Percentiles rank a stretch among this genome's conserved stretches.
phyloP scores from a whole-genome alignment of 2,797 vertebrate species.

The Rhinatrema bivittatum region DNA sequence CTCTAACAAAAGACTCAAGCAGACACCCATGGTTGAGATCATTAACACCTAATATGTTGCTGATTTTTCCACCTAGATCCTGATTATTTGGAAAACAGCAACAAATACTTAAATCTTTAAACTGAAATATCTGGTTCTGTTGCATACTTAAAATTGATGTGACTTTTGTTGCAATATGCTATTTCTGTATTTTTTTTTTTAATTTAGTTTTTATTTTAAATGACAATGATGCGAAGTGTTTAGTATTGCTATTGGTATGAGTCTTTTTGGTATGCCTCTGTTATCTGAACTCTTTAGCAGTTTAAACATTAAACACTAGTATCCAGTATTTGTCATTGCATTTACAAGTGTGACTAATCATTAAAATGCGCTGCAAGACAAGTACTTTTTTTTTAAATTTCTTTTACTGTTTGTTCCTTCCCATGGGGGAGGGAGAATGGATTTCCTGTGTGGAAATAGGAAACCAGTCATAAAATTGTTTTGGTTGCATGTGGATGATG shows the following conservation, averaged over 20 bases:
- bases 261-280: no score
- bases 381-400: not conserved
- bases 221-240: not conserved
- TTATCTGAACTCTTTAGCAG: no score
- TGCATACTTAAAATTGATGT: conserved; percentile 19
- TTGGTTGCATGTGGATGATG: no score
- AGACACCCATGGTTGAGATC: conserved; percentile 58
- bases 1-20: conserved; percentile 56
- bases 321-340: no score
- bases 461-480: no score
- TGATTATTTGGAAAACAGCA: conserved; percentile 50
- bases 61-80: conserved; percentile 44
- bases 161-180: conserved; percentile 11
- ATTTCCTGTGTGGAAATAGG: no score
- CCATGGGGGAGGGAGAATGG: no score
- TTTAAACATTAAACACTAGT: no score
- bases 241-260: not conserved
- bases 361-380: conserved; percentile 17
- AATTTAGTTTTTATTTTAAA: not conserved
- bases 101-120: conserved; percentile 42
- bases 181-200: conserved; percentile 1
- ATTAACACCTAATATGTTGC: conserved; percentile 58
- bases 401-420: no score
- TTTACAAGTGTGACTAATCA: no score
- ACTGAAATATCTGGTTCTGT: conserved; percentile 17